These are phyloP conservation scores for Actinopyga echinites DNA, from an alignment of 53 echinoderm and acorn worm species.

Conservation along the genomic window DNA sequence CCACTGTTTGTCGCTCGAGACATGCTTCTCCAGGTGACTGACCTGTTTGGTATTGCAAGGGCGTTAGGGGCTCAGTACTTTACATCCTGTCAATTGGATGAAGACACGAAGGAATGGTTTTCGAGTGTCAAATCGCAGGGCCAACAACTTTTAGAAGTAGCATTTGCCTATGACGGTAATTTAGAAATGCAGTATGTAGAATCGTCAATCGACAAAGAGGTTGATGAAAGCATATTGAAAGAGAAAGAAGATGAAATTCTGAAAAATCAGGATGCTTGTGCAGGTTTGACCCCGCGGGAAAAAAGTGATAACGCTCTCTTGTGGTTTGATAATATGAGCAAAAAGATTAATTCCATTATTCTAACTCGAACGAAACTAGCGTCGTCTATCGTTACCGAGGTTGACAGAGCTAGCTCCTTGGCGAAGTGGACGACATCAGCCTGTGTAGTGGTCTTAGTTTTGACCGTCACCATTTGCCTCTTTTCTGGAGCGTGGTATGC, in stretches of 20 bases:
- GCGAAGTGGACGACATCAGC: slow-evolving; percentile 1
- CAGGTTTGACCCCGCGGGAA: not conserved
- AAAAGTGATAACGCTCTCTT: not conserved
- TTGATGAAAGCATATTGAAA: not conserved
- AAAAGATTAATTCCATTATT: slow-evolving; percentile 23
- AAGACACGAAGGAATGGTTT: slow-evolving; percentile 49
- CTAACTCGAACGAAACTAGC: not conserved
- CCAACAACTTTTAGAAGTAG: slow-evolving; percentile 21
- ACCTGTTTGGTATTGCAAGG: slow-evolving; percentile 68
- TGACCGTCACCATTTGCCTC: slow-evolving; percentile 54
- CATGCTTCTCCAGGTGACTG: slow-evolving; percentile 60
- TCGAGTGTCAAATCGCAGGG: slow-evolving; percentile 50
- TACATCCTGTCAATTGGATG: slow-evolving; percentile 56
- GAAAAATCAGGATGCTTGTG: not conserved
- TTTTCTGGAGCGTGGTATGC: slow-evolving; percentile 65
- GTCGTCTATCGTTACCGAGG: not conserved
- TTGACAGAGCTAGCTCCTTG: not conserved
- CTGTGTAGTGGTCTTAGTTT: slow-evolving; percentile 39
- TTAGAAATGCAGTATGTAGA: not conserved
- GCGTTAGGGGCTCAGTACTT: slow-evolving; percentile 74
- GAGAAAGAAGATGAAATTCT: not conserved
- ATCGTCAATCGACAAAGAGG: not conserved
- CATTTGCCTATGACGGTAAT: not conserved
- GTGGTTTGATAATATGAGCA: slow-evolving; percentile 63
- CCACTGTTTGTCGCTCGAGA: slow-evolving; percentile 62